Conservation (phyloP, 2,888 invertebrate species). For the Uropetala carovei region DNA sequence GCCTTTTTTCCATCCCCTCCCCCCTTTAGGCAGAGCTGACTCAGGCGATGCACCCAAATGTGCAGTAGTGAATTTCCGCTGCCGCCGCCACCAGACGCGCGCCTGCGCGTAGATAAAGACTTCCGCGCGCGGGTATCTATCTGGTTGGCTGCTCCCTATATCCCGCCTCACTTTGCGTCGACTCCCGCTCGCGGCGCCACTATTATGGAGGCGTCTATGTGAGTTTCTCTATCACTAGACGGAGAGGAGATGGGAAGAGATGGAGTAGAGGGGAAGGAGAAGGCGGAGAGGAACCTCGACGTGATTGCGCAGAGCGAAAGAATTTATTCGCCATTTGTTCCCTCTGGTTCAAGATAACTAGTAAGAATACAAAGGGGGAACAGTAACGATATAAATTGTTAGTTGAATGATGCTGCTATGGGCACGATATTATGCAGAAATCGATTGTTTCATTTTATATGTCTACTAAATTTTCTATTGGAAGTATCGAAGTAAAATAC, state of each 20-base stretch:
- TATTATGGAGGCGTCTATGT: neutral
- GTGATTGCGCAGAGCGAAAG: no score
- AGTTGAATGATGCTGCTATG: no score
- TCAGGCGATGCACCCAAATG: conserved; percentile 39
- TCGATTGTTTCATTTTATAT: no score
- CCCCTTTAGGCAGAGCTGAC: neutral
- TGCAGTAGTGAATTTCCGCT: neutral
- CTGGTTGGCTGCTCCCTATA: conserved; percentile 16
- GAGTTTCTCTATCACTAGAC: neutral
- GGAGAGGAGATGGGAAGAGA: neutral
- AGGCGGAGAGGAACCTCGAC: neutral
- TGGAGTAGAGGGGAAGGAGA: neutral
- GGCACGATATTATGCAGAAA: no score
- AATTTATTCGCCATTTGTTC: no score
- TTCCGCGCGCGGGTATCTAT: neutral
- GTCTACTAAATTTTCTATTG: no score
- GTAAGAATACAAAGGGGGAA: no score
- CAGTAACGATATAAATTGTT: no score
- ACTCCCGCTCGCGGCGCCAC: conserved; percentile 15
- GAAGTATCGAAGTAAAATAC: no score
- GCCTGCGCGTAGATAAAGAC: neutral
- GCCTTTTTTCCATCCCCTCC: no score
- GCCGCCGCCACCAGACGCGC: conserved; percentile 39
- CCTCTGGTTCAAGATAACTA: no score
- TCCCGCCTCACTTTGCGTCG: conserved; percentile 30